Evolutionary conservation across 2,888 invertebrate genomes (phyloP), one percentile per base, ranked within the genome.

Genomic region (Spodoptera littoralis): DNA sequence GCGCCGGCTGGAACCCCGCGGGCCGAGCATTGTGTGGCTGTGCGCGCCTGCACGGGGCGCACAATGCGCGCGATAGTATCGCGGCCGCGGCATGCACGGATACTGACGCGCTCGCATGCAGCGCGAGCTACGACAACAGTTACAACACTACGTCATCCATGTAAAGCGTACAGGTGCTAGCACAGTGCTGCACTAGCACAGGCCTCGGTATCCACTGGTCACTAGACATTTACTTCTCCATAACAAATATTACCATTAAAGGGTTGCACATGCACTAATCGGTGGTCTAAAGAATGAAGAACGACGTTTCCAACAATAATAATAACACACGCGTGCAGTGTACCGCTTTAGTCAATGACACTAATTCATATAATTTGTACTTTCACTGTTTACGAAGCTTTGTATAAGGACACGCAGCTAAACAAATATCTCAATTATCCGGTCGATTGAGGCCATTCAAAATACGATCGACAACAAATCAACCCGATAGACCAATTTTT

Each of bases 381-480:
- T n/a, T n/a, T n/a, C n/a, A n/a, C 27, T 27, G 27, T 60, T 46
- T 11, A 49, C 9, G 12, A 49, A 53, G 8, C 8, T 68, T 45
- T 58, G 53, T 50, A 55, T 44, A 36, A 59, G 30, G 22, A 58
- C 67, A 58, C 71, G 51, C 70, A 65, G 68, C 64, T 55, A 72
- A 65, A 81, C 74, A 83, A 74, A 71, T 73, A 72, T 76, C 78
- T 74, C 77, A 76, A 81, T 81, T 70, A 76, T 72, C 73, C 66
- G 75, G 67, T 79, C 74, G 76, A 84, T 82, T 80, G 77, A 69
- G 56, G 59, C 67, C 70, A 75, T 80, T 77, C 80, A 79, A 73
- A 73, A 52, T 73, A 70, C 69, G 70, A 63, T 64, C 59, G 53
- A 75, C 75, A 71, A 79, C 80, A 80, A 77, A 76, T 79, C 76